Percentiles rank a stretch among this genome's conserved stretches.
phyloP scores from a whole-genome alignment of 1,140 invertebrate genomes.

The Cyphomyrmex costatus region DNA sequence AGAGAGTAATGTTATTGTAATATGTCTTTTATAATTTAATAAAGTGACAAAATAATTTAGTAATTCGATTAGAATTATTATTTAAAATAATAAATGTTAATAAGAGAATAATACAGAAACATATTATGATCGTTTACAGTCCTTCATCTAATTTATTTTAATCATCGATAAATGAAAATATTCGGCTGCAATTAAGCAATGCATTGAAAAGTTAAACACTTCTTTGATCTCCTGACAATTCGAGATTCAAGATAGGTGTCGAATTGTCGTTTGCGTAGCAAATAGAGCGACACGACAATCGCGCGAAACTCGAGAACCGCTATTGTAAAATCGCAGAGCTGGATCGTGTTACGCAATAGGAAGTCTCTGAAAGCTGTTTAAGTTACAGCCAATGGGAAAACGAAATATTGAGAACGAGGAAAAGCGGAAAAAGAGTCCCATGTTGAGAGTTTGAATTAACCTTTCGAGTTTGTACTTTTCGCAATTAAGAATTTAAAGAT shows the following conservation, averaged over 20 bases:
- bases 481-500: background rate
- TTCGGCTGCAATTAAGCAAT: background rate
- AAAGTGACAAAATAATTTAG: conserved; percentile 3
- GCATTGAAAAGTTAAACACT: background rate
- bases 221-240: conserved; percentile 1
- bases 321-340: conserved; percentile 11
- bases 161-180: background rate
- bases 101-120: background rate
- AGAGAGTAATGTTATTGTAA: background rate
- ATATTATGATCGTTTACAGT: background rate
- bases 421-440: background rate
- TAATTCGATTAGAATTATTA: background rate
- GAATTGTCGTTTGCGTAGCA: background rate
- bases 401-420: background rate
- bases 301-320: background rate
- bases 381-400: background rate
- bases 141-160: background rate
- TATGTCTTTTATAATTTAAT: background rate
- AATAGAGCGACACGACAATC: conserved; percentile 12
- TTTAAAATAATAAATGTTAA: background rate
- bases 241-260: conserved; percentile 1
- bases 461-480: background rate
- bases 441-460: background rate
- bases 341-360: conserved; percentile 20
- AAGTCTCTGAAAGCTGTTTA: conserved; percentile 21